Base-by-base conservation (phyloP, 1,140 invertebrate species). In the Pseudomyrmex flavicornis region DNA sequence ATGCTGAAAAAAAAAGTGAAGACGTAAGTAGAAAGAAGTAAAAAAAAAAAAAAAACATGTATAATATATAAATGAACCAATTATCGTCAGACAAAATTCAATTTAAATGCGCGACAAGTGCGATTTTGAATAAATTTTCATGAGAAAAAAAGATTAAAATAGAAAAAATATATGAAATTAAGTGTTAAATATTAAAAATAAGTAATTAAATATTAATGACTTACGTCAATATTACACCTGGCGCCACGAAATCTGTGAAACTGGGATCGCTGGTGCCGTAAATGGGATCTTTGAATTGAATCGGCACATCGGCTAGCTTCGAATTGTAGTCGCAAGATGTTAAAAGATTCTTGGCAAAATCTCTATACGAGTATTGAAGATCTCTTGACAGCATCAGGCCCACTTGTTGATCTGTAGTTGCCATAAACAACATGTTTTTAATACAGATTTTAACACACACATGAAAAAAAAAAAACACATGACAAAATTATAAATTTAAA, bases 191-290 rank as follows among this genome's bases (percentile, higher is more conserved):
- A 35, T 15, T 46, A 22, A 5, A 15, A 15, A 10, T 22, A 12
- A 20, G 0, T 48, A 74, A 61, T n/a, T 48, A 61, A 76, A 65
- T 52, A 4, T 13, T 10, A 77, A n/a, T 52, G 54, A 95, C 96
- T 96, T 94, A 98, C 97, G 97, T 98, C 84, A 99, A 94, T 91
- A 99, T 98, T 74, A 99, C 97, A 87, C 98, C 98, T 54, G 98
- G 98, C 46, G 98, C 98, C 85, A 99, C 98, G 93, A 99, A 99
- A 93, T 99, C 97, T 2, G 98, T 98, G 91, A 99, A 99, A 79
- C 97, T 98, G 22, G 98, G 98, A 88, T 97, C 95, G 87, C 95
- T 96, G 35, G 96, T 96, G 69, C 98, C 98, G 93, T 99, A 99
- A 87, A 99, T 97, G 5, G 98, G 98, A 13, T 97, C 95, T 87